Base-by-base conservation (phyloP, 2,113 vertebrate species). In the Crypturellus undulatus region DNA sequence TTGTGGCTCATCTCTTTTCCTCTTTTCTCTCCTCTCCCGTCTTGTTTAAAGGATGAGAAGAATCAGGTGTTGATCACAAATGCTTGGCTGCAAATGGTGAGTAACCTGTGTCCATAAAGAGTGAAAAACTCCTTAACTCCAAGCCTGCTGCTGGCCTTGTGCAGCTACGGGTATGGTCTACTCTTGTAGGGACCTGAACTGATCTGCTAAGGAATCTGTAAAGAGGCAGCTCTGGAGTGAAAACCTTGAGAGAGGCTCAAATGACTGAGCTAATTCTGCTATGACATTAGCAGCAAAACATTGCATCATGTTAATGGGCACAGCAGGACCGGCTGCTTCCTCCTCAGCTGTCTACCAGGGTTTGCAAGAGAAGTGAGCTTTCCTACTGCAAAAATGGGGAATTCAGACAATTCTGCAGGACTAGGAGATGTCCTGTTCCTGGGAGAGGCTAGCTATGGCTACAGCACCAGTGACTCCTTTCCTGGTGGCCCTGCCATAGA, bases 31-130 rank as follows among this genome's bases (percentile, higher is more conserved):
- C 7, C 26, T 86, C 96, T 7, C 58, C 22, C 30, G 15, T 96
- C 82, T 95, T 83, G 4, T 94, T 97, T 70, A 90, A 89, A 99
- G 98, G 98, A 99, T 87, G 98, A 99, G 95, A 99, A 99, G 98
- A 99, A 99, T 96, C 99, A 99, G 88, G 98, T 99, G 79, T 84
- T 99, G 97, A 98, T 99, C 93, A 99, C 98, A 70, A 99, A 99
- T 40, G 98, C 98, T 38, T 99, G 99, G 98, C 97, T 99, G 85
- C 98, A 99, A 89, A 97, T 99, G 98, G 99, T 99, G 97, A 89
- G 98, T 98, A 95, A 92, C 30, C 40, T 79, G 32, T 71, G 47
- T 52, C 25, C 69, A 9, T 69, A 34, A 62, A 67, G 32, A 45
- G 24, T 10, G 54, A 65, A 42, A 0, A 5, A 3, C 9, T 32